Conservation (phyloP, 2,797 vertebrate species). For the Acrossocheilus fasciatus region DNA sequence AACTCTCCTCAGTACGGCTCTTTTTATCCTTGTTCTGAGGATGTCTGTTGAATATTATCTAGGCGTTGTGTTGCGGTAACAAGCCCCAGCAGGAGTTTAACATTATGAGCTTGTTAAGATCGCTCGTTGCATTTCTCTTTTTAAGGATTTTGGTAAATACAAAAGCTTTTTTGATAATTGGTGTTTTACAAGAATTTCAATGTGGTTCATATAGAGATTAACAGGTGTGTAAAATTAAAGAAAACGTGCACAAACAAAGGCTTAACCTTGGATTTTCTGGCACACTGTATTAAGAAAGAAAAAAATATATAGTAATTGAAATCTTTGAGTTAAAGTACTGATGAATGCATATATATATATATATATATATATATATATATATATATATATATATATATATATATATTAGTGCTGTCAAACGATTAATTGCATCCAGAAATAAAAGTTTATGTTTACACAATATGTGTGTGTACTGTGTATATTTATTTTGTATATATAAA, state of each 20-base stretch:
- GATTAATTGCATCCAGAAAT: no score
- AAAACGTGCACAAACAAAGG: not conserved
- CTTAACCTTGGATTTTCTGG: slow-evolving; percentile 1
- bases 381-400: no score
- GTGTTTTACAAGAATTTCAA: slow-evolving; percentile 54
- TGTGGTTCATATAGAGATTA: slow-evolving; percentile 30
- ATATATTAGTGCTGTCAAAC: no score
- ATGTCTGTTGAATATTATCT: slow-evolving; percentile 56
- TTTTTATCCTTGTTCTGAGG: slow-evolving; percentile 25
- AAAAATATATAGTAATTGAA: no score
- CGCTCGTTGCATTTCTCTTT: slow-evolving; percentile 44
- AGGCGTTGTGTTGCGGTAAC: slow-evolving; percentile 53
- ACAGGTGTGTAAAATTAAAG: slow-evolving; percentile 52
- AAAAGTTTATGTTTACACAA: no score
- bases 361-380: no score
- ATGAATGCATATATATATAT: not conserved
- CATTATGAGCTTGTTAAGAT: slow-evolving; percentile 59
- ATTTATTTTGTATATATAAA: no score
- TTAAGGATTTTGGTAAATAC: slow-evolving; percentile 31
- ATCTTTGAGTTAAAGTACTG: not conserved
- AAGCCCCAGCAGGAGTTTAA: slow-evolving; percentile 53
- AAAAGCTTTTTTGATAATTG: slow-evolving; percentile 55
- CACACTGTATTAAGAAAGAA: not conserved
- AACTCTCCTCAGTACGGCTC: not conserved
- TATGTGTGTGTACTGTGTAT: no score